Conservation (phyloP, 2,113 vertebrate species). For the Engraulis encrasicolus region DNA sequence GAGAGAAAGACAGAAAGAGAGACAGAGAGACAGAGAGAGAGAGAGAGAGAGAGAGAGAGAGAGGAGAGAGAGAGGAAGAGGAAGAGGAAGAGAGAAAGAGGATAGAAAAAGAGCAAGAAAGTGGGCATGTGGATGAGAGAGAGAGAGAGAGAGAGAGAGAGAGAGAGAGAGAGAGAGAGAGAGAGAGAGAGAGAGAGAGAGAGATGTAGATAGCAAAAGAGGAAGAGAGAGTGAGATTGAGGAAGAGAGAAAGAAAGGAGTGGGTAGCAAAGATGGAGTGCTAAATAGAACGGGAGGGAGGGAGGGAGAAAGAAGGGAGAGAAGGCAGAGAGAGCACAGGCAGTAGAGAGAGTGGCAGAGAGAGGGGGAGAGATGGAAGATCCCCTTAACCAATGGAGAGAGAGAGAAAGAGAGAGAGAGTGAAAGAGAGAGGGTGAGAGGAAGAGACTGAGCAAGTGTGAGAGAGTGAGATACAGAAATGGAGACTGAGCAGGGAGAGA, state of each 20-base stretch:
- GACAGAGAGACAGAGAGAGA: conserved; percentile 22
- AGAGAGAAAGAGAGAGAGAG: neutral
- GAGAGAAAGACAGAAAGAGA: neutral
- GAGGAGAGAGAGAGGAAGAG: conserved; percentile 20
- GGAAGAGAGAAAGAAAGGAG: conserved; percentile 6
- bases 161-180: neutral
- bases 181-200: neutral
- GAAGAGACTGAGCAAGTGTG: too few species aligned
- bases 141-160: neutral
- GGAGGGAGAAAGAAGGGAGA: conserved; percentile 22
- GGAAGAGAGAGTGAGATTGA: conserved; percentile 29
- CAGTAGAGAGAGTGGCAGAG: too few species aligned
- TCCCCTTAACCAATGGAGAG: neutral
- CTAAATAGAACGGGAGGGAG: too few species aligned
- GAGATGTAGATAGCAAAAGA: conserved; percentile 11
- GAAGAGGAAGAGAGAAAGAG: conserved; percentile 1
- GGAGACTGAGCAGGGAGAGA: conserved; percentile 17
- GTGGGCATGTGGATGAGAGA: neutral
- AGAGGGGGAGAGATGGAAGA: too few species aligned
- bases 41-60: neutral
- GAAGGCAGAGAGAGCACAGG: neutral
- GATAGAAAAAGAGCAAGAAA: neutral
- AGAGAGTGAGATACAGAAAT: conserved; percentile 24
- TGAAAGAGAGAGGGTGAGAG: too few species aligned
- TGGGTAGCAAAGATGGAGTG: too few species aligned